Conservation (phyloP, 1,140 invertebrate species). For the Ectropis grisescens region DNA sequence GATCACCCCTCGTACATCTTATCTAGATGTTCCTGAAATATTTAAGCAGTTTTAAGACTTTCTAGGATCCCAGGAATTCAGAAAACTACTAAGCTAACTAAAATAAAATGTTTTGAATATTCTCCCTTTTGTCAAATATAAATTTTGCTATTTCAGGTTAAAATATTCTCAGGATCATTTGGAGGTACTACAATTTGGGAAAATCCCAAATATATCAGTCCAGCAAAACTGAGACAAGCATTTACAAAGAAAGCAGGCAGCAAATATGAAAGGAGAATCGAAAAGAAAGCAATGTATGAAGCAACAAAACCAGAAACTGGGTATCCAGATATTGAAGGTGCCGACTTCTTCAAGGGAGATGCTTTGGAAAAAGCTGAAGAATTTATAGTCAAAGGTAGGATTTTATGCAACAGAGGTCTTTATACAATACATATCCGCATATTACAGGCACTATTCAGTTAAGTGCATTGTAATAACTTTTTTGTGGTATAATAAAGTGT, state of each 20-base stretch:
- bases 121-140: too few relatives aligned
- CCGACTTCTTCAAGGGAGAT: conserved; percentile 62
- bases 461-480: background rate
- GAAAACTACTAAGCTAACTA: too few relatives aligned
- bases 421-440: too few relatives aligned
- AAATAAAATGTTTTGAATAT: too few relatives aligned
- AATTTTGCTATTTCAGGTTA: conserved; percentile 70
- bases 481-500: too few relatives aligned
- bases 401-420: too few relatives aligned
- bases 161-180: conserved; percentile 95
- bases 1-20: too few relatives aligned
- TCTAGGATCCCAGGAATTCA: too few relatives aligned
- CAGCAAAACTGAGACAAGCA: conserved; percentile 83
- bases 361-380: conserved; percentile 55
- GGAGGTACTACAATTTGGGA: conserved; percentile 92
- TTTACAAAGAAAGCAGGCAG: conserved; percentile 77
- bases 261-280: conserved; percentile 84
- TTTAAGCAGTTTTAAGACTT: too few relatives aligned
- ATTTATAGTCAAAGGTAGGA: conserved; percentile 52
- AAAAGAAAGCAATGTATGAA: conserved; percentile 82
- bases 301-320: conserved; percentile 78
- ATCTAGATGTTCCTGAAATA: too few relatives aligned
- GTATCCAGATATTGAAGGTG: conserved; percentile 72
- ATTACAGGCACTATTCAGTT: too few relatives aligned
- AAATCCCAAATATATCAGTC: conserved; percentile 93